Evolutionary conservation across 1,140 invertebrate genomes (phyloP), one percentile per base, ranked within the genome.

Genomic region (Drosophila serrata): DNA sequence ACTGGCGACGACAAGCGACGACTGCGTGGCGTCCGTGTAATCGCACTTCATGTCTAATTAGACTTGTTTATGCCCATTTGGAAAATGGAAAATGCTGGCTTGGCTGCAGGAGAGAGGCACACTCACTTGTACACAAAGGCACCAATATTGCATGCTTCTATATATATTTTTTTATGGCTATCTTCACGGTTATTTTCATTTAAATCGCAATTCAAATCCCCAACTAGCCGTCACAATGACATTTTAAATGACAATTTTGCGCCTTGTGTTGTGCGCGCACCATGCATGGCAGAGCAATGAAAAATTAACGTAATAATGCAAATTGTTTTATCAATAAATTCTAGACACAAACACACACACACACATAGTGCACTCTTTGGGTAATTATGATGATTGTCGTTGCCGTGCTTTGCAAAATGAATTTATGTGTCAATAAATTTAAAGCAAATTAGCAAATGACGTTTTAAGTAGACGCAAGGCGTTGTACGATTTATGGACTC

Each of bases 21-120:
- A 76, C 75, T 87, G 84, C 76, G 65, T 87, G 84, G 79, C 80
- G 84, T 81, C 77, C 80, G 85, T 88, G 85, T 88, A 88, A 90
- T 90, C 85, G 85, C 85, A 90, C 85, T 90, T 90, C 85, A 90
- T 85, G 85, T 90, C 85, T 90, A 90, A 90, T 90, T 90, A 90
- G 85, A 81, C 85, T 90, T 90, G 85, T 90, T 90, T 90, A 90
- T 90, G 81, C 85, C 85, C 81, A 85, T 90, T 90, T 90, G 81
- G 67, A 90, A 90, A 82, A 79, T 53, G 31, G 33, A 53, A 53
- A 55, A 55, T 55, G 51, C 51, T 55, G 31, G 19, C 29, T 24
- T n/a, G n/a, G 46, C 63, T 68, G 42, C 63, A 24, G 24, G 24
- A 24, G 24, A 24, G 24, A 75, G 15, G 15, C 37, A 39, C 37